Evolutionary conservation across 2,888 invertebrate species (phyloP).

Genomic region (Allacma fusca): DNA sequence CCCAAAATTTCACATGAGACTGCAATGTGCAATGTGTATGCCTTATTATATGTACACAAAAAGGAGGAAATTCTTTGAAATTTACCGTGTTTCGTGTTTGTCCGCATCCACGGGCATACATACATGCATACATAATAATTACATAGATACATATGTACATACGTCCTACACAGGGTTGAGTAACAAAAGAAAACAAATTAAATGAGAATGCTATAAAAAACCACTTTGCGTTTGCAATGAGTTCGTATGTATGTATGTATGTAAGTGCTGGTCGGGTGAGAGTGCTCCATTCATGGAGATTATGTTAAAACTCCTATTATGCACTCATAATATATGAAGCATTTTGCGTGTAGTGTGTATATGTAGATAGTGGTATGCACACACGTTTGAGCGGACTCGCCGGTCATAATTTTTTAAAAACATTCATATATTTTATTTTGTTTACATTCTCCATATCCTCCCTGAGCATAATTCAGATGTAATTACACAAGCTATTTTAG

Average conservation of each 20-base stretch:
- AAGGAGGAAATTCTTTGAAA: slow-evolving; percentile 20
- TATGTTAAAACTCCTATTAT: too few species aligned
- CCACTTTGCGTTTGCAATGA: neutral
- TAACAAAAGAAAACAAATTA: slow-evolving; percentile 13
- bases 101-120: neutral
- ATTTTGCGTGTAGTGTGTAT: too few species aligned
- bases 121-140: too few species aligned
- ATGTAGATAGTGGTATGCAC: too few species aligned
- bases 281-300: too few species aligned
- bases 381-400: too few species aligned
- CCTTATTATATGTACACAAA: neutral
- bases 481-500: neutral
- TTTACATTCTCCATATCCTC: neutral
- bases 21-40: slow-evolving; percentile 10
- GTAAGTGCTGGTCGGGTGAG: too few species aligned
- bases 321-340: too few species aligned
- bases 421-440: neutral
- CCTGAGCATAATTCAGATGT: neutral
- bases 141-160: too few species aligned
- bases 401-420: too few species aligned
- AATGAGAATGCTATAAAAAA: neutral
- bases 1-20: neutral
- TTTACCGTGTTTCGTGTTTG: slow-evolving; percentile 1
- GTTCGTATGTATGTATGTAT: too few species aligned
- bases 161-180: neutral